phyloP scores from a whole-genome alignment of 2,797 vertebrate genomes.

The Gobionotothen gibberifrons region DNA sequence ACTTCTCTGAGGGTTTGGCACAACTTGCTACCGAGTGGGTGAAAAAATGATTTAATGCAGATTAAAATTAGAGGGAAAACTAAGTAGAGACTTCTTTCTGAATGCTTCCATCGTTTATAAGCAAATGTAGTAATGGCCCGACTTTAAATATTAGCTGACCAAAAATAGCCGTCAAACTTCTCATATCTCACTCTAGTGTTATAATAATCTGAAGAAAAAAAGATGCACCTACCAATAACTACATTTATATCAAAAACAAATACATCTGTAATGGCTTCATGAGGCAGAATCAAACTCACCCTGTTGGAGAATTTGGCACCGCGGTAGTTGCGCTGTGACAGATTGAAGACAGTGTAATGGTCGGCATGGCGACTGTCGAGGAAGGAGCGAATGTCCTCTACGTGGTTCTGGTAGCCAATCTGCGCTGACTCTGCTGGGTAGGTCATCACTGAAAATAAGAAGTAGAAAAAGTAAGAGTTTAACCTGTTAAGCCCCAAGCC shows the following conservation, averaged over 20 bases:
- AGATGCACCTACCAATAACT: conserved; percentile 4
- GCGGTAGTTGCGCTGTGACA: conserved; percentile 96
- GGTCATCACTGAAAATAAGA: conserved; percentile 91
- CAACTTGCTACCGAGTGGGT: not conserved
- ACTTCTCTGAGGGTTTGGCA: not conserved
- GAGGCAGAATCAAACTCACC: conserved; percentile 80
- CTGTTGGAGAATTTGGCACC: conserved; percentile 98
- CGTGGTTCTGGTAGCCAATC: conserved; percentile 96
- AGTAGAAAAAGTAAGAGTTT: not conserved
- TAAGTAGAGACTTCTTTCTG: conserved; percentile 19
- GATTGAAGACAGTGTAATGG: conserved; percentile 98
- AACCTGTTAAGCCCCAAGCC: too few species aligned
- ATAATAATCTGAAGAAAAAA: conserved; percentile 7
- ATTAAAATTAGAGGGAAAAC: conserved; percentile 15
- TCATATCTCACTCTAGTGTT: not conserved
- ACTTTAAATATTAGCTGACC: not conserved
- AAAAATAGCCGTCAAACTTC: conserved; percentile 17
- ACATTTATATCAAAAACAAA: not conserved
- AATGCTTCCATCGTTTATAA: conserved; percentile 7
- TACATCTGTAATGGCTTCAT: not conserved
- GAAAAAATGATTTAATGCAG: not conserved
- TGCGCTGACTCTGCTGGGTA: conserved; percentile 96
- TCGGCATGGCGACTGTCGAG: conserved; percentile 96
- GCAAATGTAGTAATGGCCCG: not conserved
- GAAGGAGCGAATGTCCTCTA: conserved; percentile 97